Conservation (phyloP, 2,797 vertebrate species). For the Enteromius argenteus region DNA sequence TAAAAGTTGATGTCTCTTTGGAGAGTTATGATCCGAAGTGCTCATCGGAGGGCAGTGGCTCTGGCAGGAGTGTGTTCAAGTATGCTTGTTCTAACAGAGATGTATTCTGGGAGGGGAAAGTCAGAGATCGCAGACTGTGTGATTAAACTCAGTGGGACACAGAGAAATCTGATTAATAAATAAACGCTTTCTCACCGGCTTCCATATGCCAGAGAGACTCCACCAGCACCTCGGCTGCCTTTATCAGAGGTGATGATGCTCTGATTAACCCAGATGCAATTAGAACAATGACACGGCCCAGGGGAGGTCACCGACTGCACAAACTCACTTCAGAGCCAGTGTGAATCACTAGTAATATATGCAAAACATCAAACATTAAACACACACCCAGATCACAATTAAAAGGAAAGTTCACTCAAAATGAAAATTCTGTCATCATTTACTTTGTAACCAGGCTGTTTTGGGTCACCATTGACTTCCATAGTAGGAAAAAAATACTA, state of each 20-base stretch:
- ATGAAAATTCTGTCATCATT: background rate
- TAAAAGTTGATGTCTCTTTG: slow-evolving; percentile 24
- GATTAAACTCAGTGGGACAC: slow-evolving; percentile 65
- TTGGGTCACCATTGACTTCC: too few relatives aligned
- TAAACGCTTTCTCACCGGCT: slow-evolving; percentile 66
- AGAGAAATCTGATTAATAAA: slow-evolving; percentile 65
- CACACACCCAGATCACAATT: background rate
- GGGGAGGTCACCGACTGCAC: slow-evolving; percentile 53
- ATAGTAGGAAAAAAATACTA: too few relatives aligned
- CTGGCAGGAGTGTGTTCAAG: slow-evolving; percentile 8
- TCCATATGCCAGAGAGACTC: slow-evolving; percentile 68
- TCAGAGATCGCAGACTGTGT: slow-evolving; percentile 60
- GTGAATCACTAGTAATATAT: slow-evolving; percentile 32
- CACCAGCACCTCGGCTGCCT: slow-evolving; percentile 51
- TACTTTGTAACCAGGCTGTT: too few relatives aligned
- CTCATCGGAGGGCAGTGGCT: slow-evolving; percentile 15
- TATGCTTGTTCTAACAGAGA: slow-evolving; percentile 1
- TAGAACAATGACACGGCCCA: slow-evolving; percentile 58
- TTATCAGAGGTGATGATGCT: slow-evolving; percentile 69
- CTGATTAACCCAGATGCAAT: slow-evolving; percentile 65
- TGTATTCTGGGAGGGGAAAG: slow-evolving; percentile 43
- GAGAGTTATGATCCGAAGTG: slow-evolving; percentile 18
- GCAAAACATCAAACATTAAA: slow-evolving; percentile 38
- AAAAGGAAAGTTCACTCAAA: background rate
- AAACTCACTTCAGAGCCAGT: slow-evolving; percentile 42